Evolutionary conservation across 2,888 invertebrate genomes (phyloP), one percentile per base, ranked within the genome.

Genomic region (Drosophila paranaensis): DNA sequence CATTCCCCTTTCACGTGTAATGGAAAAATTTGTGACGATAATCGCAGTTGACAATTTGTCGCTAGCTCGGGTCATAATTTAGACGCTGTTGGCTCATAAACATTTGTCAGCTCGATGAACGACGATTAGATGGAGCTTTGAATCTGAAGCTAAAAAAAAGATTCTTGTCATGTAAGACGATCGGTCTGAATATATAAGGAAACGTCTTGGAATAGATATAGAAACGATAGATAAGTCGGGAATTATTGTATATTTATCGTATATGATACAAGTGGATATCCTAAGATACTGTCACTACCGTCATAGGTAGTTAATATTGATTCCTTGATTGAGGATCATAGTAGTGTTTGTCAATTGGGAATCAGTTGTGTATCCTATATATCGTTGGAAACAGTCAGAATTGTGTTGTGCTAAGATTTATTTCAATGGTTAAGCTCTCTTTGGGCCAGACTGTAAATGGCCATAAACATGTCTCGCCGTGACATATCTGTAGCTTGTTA

Each of bases 31-130:
- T 42, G 46, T 55, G 48, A 54, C 53, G 64, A 69, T 81, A 64
- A 81, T 74, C 72, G 56, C 73, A 62, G 85, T 77, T 85, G 79
- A 79, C 77, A 84, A 88, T 88, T 83, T 82, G 82, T 77, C 67
- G 65, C 53, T 27, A 25, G 43, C 27, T 55, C 35, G 50, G 48
- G 13, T 66, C 76, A 71, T 71, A 71, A 70, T 62, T 79, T 51
- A 74, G 64, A 27, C 45, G 57, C 35, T 37, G n/a, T 25, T 51
- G 33, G 60, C 57, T 60, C 72, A 71, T 65, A 63, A 72, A 72
- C 69, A 62, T 78, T 69, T 57, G 27, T 62, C 64, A 62, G 43
- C 39, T 25, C 53, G 45, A 58, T 56, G 55, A 56, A 56, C 25
- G 46, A 51, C 39, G 48, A 13, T 48, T 14, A 54, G n/a, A 51